Base-by-base conservation (phyloP, 1,140 invertebrate genomes). In the Drosophila auraria region DNA sequence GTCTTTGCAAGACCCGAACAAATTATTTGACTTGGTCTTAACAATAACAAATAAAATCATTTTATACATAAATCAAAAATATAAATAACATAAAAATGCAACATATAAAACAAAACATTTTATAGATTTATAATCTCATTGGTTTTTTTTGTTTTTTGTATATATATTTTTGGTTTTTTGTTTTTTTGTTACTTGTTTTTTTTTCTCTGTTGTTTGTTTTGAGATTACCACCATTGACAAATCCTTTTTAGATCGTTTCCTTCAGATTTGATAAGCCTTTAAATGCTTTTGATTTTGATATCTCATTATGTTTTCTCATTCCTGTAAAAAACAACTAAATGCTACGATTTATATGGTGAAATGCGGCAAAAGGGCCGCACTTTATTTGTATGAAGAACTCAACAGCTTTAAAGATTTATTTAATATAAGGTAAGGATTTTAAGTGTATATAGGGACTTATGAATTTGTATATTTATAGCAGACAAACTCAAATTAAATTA, bases 281-380 rank as follows among this genome's bases (percentile, higher is more conserved):
- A 40, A 83, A 80, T 79, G 78, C 33, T 78, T 69, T 87, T 87
- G 47, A 74, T 51, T 64, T 71, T 78, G 84, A 57, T 74, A 47
- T 56, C 53, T 56, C 53, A 61, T 51, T 74, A 78, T 80, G 77
- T 71, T 80, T 78, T 83, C 66, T 89, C 78, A 76, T 62, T 80
- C 84, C 84, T 87, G 84, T 74, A 84, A 87, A 87, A 90, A 75
- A 90, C 66, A 83, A 89, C 84, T 87, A 89, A 84, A 89, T 87
- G 60, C 84, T 89, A 89, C 81, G 69, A 75, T 84, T 84, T 65
- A 74, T 47, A 81, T 72, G 65, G 54, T n/a, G 20, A 70, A 87
- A 82, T 62, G 49, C 86, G 84, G 20, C 73, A 75, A 90, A 15
- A 53, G 49, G 47, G 66, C 81, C 84, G 74, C 51, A 57, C 57